These are phyloP conservation scores for Lateolabrax maculatus DNA, from an alignment of 2,797 vertebrate genomes.

Conservation along the genomic window DNA sequence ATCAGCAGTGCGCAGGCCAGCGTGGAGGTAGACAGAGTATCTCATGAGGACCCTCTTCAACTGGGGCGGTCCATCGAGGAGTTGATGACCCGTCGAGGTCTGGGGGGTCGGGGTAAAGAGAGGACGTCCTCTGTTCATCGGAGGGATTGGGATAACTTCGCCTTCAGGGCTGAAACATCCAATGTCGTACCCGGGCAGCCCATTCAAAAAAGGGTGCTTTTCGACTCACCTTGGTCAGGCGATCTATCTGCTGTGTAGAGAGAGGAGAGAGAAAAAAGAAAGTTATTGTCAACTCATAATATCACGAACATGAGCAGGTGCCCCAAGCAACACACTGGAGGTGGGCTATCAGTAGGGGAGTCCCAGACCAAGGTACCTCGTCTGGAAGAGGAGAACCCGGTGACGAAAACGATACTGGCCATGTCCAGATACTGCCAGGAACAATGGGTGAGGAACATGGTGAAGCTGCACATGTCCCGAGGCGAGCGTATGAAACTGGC, in stretches of 20 bases:
- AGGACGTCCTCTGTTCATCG: not conserved
- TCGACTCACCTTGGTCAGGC: not conserved
- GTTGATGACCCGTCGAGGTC: not conserved
- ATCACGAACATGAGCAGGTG: too few species aligned
- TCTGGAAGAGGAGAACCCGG: not conserved
- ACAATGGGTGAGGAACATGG: slow-evolving; percentile 27
- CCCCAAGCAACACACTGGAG: too few species aligned
- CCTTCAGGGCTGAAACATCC: not conserved
- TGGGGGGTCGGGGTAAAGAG: not conserved
- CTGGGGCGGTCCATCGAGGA: not conserved
- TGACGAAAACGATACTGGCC: not conserved
- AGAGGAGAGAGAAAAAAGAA: too few species aligned
- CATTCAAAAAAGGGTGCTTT: not conserved
- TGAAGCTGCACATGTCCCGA: slow-evolving; percentile 24
- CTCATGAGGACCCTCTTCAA: not conserved
- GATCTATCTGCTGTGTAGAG: not conserved
- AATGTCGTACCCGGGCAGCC: too few species aligned
- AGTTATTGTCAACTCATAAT: too few species aligned
- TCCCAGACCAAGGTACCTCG: not conserved
- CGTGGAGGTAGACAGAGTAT: not conserved
- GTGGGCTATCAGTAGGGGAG: not conserved
- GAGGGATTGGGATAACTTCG: not conserved
- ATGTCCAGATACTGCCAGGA: slow-evolving; percentile 32
- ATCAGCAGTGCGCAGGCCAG: not conserved
- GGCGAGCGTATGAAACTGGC: not conserved